Conservation (phyloP, 92 coral and sea anemone genomes). For the Parazoanthus atlanticus region DNA sequence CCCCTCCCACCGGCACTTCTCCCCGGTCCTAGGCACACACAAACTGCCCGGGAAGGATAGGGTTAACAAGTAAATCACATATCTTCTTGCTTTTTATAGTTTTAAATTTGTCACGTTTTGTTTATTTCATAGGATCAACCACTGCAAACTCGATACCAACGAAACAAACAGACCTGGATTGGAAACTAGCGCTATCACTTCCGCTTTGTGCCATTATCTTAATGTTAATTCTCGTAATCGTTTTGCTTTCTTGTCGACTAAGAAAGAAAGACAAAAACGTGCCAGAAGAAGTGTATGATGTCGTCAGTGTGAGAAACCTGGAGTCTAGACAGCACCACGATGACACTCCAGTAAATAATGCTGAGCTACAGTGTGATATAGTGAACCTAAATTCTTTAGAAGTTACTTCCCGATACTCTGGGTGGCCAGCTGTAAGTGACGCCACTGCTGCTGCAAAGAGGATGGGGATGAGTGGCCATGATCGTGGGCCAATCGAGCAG, state of each 20-base stretch:
- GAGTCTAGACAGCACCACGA: background rate
- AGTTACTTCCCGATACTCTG: background rate
- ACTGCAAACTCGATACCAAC: too few species aligned
- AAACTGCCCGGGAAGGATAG: too few species aligned
- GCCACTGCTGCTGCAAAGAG: background rate
- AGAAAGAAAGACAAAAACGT: background rate
- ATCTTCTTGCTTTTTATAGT: too few species aligned
- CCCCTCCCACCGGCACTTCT: too few species aligned
- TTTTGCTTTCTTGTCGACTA: background rate
- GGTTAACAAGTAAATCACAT: too few species aligned
- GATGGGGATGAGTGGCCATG: too few species aligned
- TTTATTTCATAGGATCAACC: too few species aligned
- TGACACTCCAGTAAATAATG: background rate
- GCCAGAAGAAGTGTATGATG: background rate
- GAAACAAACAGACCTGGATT: too few species aligned
- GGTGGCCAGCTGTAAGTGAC: background rate
- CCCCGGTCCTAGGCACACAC: too few species aligned
- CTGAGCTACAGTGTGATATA: background rate
- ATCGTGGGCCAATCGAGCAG: background rate
- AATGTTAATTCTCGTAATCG: background rate
- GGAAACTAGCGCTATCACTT: background rate
- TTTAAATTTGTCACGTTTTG: too few species aligned
- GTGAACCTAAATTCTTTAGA: background rate
- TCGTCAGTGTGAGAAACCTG: background rate
- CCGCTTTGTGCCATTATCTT: background rate